Evolutionary conservation across 2,888 invertebrate species (phyloP).

Genomic region (Coenonympha glycerion): DNA sequence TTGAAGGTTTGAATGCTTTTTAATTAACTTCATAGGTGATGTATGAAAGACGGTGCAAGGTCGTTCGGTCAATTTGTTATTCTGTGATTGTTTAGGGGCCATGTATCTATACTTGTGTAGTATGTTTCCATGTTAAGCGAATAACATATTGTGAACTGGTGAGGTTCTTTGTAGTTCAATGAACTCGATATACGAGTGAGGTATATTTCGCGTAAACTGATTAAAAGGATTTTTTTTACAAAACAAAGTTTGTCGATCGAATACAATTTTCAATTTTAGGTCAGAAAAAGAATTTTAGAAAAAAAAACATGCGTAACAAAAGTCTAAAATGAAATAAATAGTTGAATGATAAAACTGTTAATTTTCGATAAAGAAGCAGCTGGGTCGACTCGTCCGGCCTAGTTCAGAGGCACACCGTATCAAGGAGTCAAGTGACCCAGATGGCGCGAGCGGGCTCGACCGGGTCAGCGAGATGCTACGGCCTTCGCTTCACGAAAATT

Average conservation of each 20-base stretch:
- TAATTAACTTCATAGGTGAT: conserved; percentile 31
- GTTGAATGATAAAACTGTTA: neutral
- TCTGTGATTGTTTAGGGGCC: neutral
- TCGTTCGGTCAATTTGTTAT: neutral
- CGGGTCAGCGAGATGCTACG: conserved; percentile 62
- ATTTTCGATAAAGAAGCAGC: neutral
- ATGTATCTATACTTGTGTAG: neutral
- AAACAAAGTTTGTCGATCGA: neutral
- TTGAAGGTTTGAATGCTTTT: conserved; percentile 31
- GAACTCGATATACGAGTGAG: neutral
- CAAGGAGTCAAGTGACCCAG: conserved; percentile 56
- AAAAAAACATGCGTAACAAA: no score
- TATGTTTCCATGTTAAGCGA: neutral
- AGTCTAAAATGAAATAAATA: no score
- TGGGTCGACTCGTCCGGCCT: conserved; percentile 15
- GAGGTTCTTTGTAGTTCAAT: neutral
- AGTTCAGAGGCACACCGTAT: conserved; percentile 18
- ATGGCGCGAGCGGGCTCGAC: conserved; percentile 70
- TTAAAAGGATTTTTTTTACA: neutral
- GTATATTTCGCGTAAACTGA: neutral
- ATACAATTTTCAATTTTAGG: no score
- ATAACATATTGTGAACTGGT: neutral
- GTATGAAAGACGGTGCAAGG: neutral
- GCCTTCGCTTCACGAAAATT: conserved; percentile 48
- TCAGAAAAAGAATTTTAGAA: no score